Evolutionary conservation across 2,888 invertebrate genomes (phyloP).

Genomic region (Diarsia brunnea): DNA sequence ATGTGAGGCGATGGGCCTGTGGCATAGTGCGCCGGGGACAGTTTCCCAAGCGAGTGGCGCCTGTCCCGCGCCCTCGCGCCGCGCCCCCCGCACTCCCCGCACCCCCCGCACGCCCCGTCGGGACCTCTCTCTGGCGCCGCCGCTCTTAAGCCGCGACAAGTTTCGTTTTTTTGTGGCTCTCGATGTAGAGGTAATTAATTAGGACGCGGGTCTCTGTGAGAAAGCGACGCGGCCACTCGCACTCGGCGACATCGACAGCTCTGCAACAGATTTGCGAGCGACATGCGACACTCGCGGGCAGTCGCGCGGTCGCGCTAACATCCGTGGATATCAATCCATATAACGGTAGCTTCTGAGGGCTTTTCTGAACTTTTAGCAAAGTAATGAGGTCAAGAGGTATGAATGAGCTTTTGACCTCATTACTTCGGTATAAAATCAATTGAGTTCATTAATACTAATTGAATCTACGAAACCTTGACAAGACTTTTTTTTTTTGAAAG

Average conservation of each 20-base stretch:
- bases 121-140: conserved; percentile 81
- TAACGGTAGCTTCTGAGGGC: background rate
- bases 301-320: background rate
- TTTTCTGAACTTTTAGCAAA: background rate
- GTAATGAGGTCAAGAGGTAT: conserved; percentile 4
- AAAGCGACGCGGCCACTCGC: conserved; percentile 65
- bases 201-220: conserved; percentile 79
- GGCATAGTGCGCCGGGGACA: conserved; percentile 64
- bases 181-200: conserved; percentile 87
- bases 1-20: conserved; percentile 72
- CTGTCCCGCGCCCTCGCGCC: conserved; percentile 64
- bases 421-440: background rate
- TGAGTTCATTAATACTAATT: background rate
- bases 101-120: conserved; percentile 42
- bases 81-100: conserved; percentile 39
- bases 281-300: conserved; percentile 5
- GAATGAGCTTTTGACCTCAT: too few species aligned
- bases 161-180: conserved; percentile 82
- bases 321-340: conserved; percentile 9
- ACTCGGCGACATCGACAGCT: conserved; percentile 41
- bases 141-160: conserved; percentile 86
- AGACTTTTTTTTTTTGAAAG: background rate
- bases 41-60: conserved; percentile 82
- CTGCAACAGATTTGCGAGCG: conserved; percentile 73
- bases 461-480: background rate